Percentiles rank a stretch among this genome's conserved stretches.
These are phyloP conservation scores for Pagetopsis macropterus DNA, from an alignment of 2,797 vertebrate species.

Conservation along the genomic window DNA sequence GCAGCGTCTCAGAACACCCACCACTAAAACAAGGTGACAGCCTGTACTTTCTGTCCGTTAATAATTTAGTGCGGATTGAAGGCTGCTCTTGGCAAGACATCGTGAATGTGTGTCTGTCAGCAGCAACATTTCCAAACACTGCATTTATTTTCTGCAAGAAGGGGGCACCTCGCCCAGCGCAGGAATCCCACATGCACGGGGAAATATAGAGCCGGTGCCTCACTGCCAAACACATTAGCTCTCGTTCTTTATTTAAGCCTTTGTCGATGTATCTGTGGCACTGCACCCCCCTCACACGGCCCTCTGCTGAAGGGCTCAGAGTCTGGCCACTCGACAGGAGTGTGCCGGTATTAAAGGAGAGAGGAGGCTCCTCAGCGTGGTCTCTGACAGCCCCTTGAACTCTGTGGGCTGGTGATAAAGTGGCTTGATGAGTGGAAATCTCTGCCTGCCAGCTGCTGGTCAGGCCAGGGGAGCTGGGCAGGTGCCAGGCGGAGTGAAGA, in stretches of 20 bases:
- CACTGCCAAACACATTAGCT: constrained; percentile 65
- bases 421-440: no score
- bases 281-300: constrained; percentile 57
- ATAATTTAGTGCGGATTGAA: constrained; percentile 74
- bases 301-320: no score
- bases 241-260: constrained; percentile 66
- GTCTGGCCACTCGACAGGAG: no score
- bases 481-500: no score
- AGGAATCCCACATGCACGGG: constrained; percentile 57
- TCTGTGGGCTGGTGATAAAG: no score
- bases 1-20: constrained; percentile 57
- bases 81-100: constrained; percentile 69
- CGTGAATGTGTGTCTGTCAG: constrained; percentile 62
- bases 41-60: constrained; percentile 64
- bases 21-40: constrained; percentile 65
- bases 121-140: constrained; percentile 61
- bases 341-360: no score
- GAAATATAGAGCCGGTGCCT: constrained; percentile 44
- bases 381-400: no score
- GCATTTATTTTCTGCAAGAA: constrained; percentile 38
- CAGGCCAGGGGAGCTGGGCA: no score
- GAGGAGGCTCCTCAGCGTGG: no score
- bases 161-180: constrained; percentile 51
- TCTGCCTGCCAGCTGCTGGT: no score
- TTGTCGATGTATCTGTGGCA: constrained; percentile 63